Percentiles rank a stretch among this genome's conserved stretches.
Evolutionary conservation across 2,113 vertebrate species (phyloP).

Genomic region (Ivindomyrus marchei): DNA sequence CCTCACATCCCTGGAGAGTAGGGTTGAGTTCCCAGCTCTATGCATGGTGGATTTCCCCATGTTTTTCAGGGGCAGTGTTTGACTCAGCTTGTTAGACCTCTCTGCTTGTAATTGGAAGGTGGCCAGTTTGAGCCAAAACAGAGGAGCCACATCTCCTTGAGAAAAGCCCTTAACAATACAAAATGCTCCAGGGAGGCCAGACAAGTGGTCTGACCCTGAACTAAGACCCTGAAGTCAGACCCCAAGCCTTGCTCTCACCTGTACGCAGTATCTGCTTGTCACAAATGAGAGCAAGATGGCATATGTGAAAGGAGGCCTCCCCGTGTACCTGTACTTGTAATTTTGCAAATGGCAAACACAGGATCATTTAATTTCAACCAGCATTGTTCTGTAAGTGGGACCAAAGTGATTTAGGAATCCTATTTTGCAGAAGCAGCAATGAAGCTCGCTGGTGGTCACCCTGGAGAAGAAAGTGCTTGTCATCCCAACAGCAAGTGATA

Average conservation of each 20-base stretch:
- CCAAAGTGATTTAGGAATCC: neutral
- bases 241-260: neutral
- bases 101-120: neutral
- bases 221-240: neutral
- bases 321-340: neutral
- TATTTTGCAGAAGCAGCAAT: neutral
- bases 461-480: neutral
- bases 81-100: neutral
- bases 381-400: neutral
- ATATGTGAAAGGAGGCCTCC: neutral
- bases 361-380: neutral
- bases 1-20: neutral
- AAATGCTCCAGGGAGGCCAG: neutral
- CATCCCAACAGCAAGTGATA: neutral
- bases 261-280: neutral
- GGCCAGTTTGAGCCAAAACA: neutral
- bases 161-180: neutral
- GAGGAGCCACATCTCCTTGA: neutral
- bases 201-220: neutral
- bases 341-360: neutral
- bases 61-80: neutral
- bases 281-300: neutral
- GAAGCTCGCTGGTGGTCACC: neutral
- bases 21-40: neutral
- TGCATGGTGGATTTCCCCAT: neutral